Conservation (phyloP, 2,888 invertebrate species). For the Coleophora deauratella region DNA sequence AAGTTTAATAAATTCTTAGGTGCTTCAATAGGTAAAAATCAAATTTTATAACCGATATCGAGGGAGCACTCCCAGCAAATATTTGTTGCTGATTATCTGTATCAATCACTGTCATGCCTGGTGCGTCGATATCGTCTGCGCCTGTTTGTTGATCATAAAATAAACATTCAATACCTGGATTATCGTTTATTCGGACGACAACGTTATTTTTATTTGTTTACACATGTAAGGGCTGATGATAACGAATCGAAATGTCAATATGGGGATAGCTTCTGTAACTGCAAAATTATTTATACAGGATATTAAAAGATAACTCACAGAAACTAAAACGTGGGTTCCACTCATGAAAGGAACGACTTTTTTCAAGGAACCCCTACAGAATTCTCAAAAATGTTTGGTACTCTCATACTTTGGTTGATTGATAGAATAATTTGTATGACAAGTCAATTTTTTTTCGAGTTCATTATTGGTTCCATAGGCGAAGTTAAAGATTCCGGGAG, state of each 20-base stretch:
- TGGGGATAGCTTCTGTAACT: background rate
- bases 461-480: slow-evolving; percentile 1
- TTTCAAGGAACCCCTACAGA: background rate
- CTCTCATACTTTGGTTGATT: too few species aligned
- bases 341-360: background rate
- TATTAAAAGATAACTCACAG: too few species aligned
- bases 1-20: too few species aligned
- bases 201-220: slow-evolving; percentile 39
- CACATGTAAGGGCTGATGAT: slow-evolving; percentile 38
- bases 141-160: slow-evolving; percentile 39
- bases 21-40: too few species aligned
- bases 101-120: slow-evolving; percentile 44
- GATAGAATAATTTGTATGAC: too few species aligned
- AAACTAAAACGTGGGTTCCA: too few species aligned
- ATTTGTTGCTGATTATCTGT: slow-evolving; percentile 9
- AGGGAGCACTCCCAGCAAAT: slow-evolving; percentile 1
- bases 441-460: too few species aligned
- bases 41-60: too few species aligned
- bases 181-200: slow-evolving; percentile 42
- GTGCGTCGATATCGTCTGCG: slow-evolving; percentile 4
- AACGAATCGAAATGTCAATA: background rate
- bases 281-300: background rate
- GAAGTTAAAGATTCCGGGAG: too few species aligned
- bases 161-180: slow-evolving; percentile 48
- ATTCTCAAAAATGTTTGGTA: too few species aligned